Evolutionary conservation across 2,113 vertebrate species (phyloP), one percentile per base, ranked within the genome.

Genomic region (Anarrhichthys ocellatus): DNA sequence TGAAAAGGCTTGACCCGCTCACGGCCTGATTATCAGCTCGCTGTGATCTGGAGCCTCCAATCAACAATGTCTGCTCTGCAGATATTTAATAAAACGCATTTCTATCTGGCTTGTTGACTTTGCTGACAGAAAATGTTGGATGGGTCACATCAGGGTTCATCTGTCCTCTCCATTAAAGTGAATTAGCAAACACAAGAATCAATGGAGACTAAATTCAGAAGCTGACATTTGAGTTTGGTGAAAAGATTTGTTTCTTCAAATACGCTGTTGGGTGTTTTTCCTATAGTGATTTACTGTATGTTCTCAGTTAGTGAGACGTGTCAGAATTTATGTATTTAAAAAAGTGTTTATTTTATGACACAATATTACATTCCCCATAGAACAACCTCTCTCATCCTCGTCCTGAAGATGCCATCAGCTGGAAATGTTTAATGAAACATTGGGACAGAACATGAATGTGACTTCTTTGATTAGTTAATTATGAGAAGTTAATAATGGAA

Each of bases 141-240:
- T 4, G 22, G 73, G 46, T 68, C 69, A 73, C 69, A 67, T 50
- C 56, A 38, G 62, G 75, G 68, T 78, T 83, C 73, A 74, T 42
- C 20, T 17, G 32, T 7, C 36, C 22, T 42, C 64, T 66, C 72
- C 22, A 42, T 59, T 78, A 70, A 65, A 78, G 66, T 46, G 68
- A 65, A 81, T 87, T 66, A 65, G 80, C 72, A 58, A 70, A 72
- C 24, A 70, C 58, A 15, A 54, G 63, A 65, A 79, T 82, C 73
- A 72, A 62, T 80, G 34, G 36, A 56, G 46, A 67, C 63, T 64
- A 32, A 29, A 54, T 34, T 15, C 20, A 29, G 9, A 63, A 36
- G 9, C 52, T 24, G 22, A n/a, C 8, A 17, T 52, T 50, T 52
- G 13, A 34, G 2, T 44, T 40, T 32, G 8, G 1, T n/a, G 7